These are phyloP conservation scores for Echinarachnius parma DNA, from an alignment of 53 echinoderm and acorn worm genomes.

Conservation along the genomic window DNA sequence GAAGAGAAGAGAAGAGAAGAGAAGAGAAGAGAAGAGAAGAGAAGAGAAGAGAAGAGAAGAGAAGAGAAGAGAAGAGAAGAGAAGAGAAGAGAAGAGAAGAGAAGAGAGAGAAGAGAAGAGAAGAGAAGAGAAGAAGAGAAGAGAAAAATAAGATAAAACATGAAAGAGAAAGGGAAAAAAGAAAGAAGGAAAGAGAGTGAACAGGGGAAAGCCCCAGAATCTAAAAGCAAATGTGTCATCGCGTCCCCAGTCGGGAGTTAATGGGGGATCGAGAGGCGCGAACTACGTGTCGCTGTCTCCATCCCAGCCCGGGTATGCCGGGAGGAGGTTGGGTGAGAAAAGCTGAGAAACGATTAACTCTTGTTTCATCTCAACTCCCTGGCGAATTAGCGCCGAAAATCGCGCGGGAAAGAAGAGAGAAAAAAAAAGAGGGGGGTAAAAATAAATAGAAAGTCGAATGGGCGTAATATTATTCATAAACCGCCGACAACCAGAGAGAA, in stretches of 20 bases:
- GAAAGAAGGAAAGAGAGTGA: neutral
- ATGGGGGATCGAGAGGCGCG: neutral
- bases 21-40: too few species aligned
- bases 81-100: too few species aligned
- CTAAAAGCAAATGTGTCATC: neutral
- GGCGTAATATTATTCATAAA: too few species aligned
- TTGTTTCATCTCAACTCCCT: conserved; percentile 27
- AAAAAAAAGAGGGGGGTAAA: too few species aligned
- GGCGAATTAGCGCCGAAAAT: conserved; percentile 16
- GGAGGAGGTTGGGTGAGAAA: neutral
- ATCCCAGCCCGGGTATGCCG: neutral
- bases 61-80: too few species aligned
- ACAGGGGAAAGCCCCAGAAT: neutral
- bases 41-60: too few species aligned
- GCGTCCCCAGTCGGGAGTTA: neutral
- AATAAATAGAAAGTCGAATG: too few species aligned
- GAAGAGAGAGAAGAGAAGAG: neutral
- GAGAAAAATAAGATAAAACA: neutral
- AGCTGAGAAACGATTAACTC: conserved; percentile 36
- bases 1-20: too few species aligned
- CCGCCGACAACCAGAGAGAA: too few species aligned
- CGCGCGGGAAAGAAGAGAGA: too few species aligned
- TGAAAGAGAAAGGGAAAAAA: neutral
- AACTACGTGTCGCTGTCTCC: neutral
- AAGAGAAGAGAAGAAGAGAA: neutral